Conservation (phyloP, 2,888 invertebrate genomes). For the Drymonia ruficornis region DNA sequence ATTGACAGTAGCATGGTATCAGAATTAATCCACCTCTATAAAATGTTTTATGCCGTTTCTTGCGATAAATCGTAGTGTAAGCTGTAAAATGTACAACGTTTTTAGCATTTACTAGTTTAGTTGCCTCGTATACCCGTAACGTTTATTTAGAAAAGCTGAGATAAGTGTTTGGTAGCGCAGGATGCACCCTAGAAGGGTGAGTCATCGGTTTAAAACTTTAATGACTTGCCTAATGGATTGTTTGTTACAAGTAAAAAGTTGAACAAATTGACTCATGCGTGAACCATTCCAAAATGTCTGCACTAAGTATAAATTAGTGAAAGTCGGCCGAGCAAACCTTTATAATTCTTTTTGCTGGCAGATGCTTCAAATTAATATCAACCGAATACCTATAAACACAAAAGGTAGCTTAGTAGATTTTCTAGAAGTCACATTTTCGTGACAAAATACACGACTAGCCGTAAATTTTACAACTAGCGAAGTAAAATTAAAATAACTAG, state of each 20-base stretch:
- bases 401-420: no score
- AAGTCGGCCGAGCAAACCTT: not conserved
- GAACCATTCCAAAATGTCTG: not conserved
- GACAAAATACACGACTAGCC: not conserved
- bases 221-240: not conserved
- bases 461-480: not conserved
- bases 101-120: slow-evolving; percentile 23
- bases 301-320: not conserved
- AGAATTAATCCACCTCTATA: slow-evolving; percentile 32
- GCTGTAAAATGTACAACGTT: slow-evolving; percentile 30
- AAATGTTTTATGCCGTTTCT: slow-evolving; percentile 39
- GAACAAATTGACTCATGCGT: slow-evolving; percentile 1
- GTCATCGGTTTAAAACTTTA: not conserved
- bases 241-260: not conserved
- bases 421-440: no score
- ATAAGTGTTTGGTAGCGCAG: no score
- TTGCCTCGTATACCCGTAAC: slow-evolving; percentile 11
- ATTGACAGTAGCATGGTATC: slow-evolving; percentile 15
- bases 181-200: not conserved
- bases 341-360: not conserved
- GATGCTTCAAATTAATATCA: no score
- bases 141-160: no score
- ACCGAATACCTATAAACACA: no score
- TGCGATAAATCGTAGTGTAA: slow-evolving; percentile 36
- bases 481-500: not conserved